Conservation (phyloP, 2,113 vertebrate genomes). For the Ochotona curzoniae region DNA sequence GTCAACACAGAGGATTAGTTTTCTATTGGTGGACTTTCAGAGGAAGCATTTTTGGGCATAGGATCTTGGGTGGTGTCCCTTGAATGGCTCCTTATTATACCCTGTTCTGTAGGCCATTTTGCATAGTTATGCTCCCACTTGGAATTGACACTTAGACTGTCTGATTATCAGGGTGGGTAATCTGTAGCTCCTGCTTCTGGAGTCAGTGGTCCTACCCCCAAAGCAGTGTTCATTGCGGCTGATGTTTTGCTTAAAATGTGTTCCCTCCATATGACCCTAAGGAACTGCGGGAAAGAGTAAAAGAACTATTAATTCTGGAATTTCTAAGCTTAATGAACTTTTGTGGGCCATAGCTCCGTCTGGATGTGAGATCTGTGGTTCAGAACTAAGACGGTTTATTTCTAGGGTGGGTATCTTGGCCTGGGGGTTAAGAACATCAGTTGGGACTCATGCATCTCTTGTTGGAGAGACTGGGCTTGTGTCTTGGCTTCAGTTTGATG, state of each 20-base stretch:
- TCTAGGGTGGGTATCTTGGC: too few relatives aligned
- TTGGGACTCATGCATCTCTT: too few relatives aligned
- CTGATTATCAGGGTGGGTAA: too few relatives aligned
- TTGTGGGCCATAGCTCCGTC: neutral
- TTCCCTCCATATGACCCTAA: neutral
- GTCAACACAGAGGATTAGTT: neutral
- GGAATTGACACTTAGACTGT: neutral
- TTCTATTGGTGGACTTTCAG: neutral
- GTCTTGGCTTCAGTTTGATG: too few relatives aligned
- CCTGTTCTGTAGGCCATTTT: neutral
- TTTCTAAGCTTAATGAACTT: neutral
- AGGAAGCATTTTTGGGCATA: neutral
- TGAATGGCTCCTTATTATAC: neutral
- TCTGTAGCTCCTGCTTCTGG: neutral
- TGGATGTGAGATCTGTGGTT: neutral
- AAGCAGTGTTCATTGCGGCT: neutral
- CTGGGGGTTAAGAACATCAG: too few relatives aligned
- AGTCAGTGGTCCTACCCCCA: neutral
- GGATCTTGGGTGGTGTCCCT: neutral
- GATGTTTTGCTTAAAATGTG: neutral
- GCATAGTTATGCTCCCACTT: neutral
- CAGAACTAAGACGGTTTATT: neutral
- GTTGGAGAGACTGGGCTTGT: too few relatives aligned
- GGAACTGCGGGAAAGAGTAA: neutral
- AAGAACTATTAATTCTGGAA: neutral